These are phyloP conservation scores for Dynastes grantii DNA, from an alignment of 2,888 invertebrate genomes.

Conservation along the genomic window DNA sequence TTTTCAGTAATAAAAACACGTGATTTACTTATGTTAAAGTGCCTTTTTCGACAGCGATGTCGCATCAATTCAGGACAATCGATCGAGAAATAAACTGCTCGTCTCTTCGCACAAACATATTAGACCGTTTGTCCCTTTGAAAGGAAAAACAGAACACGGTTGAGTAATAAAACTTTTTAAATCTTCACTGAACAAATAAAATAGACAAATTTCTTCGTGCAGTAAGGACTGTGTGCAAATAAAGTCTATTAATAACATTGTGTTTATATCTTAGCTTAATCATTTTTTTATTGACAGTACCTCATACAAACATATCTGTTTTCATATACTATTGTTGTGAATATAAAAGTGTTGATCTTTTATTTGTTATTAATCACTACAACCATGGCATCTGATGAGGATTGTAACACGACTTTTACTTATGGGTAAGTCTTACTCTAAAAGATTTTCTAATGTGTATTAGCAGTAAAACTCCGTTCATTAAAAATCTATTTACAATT, in stretches of 20 bases:
- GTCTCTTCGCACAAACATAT: background rate
- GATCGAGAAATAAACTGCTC: background rate
- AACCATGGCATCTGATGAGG: slow-evolving; percentile 70
- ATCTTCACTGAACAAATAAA: background rate
- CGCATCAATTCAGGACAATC: background rate
- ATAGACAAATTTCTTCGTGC: background rate
- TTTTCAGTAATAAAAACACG: background rate
- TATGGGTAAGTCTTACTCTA: slow-evolving; percentile 66
- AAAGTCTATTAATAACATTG: background rate
- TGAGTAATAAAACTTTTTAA: background rate
- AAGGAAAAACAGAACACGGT: background rate
- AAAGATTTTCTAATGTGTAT: background rate
- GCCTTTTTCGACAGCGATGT: background rate
- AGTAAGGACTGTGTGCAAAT: background rate
- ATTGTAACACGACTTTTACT: slow-evolving; percentile 67
- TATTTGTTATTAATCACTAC: slow-evolving; percentile 35
- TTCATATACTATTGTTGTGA: slow-evolving; percentile 32
- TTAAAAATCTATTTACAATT: no score
- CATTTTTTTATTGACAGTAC: slow-evolving; percentile 20
- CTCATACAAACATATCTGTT: slow-evolving; percentile 26
- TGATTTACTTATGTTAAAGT: background rate
- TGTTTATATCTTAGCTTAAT: background rate
- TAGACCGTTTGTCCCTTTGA: background rate
- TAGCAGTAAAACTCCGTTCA: no score
- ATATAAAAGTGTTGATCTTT: slow-evolving; percentile 29